phyloP scores from a whole-genome alignment of 2,113 vertebrate species.

The Uria lomvia region DNA sequence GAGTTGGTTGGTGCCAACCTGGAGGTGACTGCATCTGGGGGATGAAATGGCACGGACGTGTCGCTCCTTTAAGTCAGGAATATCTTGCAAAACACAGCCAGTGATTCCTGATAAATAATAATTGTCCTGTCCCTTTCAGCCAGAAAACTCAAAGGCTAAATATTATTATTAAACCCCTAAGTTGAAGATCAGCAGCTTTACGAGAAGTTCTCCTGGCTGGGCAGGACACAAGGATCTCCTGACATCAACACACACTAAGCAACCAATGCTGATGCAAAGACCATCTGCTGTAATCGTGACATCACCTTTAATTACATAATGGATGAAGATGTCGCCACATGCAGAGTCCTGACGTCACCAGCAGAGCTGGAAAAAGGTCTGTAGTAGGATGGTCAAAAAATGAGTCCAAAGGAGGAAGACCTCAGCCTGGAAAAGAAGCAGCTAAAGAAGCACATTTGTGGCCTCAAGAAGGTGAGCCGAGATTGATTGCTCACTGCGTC shows the following conservation, averaged over 20 bases:
- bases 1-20: background rate
- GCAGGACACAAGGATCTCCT: background rate
- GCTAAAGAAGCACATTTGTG: background rate
- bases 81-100: background rate
- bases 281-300: background rate
- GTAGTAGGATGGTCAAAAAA: background rate
- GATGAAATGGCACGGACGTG: fast-evolving
- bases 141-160: background rate
- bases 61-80: background rate
- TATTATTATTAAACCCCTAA: background rate
- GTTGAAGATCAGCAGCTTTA: background rate
- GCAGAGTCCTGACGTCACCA: background rate
- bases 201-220: background rate
- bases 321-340: background rate
- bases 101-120: background rate
- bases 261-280: constrained; percentile 21
- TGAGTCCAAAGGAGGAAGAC: background rate
- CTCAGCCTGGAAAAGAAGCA: background rate
- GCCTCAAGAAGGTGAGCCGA: constrained; percentile 12
- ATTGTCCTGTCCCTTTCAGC: background rate
- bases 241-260: background rate
- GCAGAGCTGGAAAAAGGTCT: background rate
- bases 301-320: background rate
- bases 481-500: constrained; percentile 9
- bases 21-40: background rate